Base-by-base conservation (phyloP, 2,888 invertebrate genomes). In the Heliothis peltigera region DNA sequence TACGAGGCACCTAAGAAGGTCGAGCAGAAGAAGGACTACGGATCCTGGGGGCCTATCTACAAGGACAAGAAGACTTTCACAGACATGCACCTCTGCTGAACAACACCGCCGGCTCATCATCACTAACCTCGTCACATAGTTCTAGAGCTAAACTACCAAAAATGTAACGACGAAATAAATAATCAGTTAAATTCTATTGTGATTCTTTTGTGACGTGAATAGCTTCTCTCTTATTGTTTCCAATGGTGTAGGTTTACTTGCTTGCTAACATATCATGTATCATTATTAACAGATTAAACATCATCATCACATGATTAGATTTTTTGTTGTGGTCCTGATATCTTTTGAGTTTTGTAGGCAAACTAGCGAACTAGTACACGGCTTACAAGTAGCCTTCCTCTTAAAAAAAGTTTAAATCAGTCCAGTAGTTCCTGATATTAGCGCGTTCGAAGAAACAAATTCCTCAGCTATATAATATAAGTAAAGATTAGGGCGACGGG, bases 11-110 rank as follows among this genome's bases (percentile, higher is more conserved):
- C 88, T 7, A 91, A 92, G 81, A 92, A 92, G 76, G 87, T 83
- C 62, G 92, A 92, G 80, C 91, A 90, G 80, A 93, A 93, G 86
- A 94, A 93, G 76, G 89, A 93, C 83, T 94, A 96, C 86, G 97
- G 97, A 62, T 95, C 96, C 57, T 97, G 97, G 97, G 97, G 97
- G 66, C 93, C 97, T 39, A 92, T 96, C 66, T 97, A 96, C 92
- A 97, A 97, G 93, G 96, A 97, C 94, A 97, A 96, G 89, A 95
- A 97, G 80, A 95, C 96, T 86, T 97, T 97, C 89, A 92, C 95
- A 69, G 96, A 96, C 81, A 96, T 97, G 96, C 97, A 97, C 90
- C 91, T 95, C 86, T 96, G 96, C 89, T 96, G 90, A 93, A 82
- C 72, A 68, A 63, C 77, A 79, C 59, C 80, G 87, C 89, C 88